Percentiles rank a stretch among this genome's conserved stretches.
phyloP scores from a whole-genome alignment of 2,113 vertebrate genomes.

The Fregetta grallaria region DNA sequence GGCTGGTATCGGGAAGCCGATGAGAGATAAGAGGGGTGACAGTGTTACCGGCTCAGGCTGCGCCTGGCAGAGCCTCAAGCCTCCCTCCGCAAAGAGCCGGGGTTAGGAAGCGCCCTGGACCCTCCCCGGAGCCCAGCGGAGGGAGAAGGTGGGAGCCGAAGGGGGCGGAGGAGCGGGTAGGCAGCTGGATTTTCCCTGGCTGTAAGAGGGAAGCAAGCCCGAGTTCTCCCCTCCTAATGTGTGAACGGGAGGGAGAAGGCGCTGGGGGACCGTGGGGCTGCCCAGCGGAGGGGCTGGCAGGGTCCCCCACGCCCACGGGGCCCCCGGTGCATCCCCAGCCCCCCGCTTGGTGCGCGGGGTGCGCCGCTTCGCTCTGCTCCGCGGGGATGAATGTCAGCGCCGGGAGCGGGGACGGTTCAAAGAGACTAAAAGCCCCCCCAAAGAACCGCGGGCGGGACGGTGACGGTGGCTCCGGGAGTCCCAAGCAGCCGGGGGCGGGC shows the following conservation, averaged over 20 bases:
- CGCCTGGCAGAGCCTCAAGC: neutral
- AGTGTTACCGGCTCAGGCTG: neutral
- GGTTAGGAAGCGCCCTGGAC: neutral
- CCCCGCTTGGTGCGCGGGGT: neutral
- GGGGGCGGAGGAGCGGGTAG: neutral
- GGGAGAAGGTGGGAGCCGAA: slow-evolving; percentile 10
- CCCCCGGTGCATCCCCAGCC: neutral
- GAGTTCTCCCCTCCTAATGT: neutral
- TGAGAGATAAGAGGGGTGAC: neutral
- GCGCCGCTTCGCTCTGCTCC: neutral
- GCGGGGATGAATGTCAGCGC: neutral
- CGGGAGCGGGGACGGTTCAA: neutral
- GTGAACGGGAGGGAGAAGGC: neutral
- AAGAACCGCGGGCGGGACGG: neutral
- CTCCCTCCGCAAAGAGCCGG: too few species aligned
- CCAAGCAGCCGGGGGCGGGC: neutral
- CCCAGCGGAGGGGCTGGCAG: neutral
- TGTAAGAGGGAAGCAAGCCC: neutral
- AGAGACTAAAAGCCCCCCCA: neutral
- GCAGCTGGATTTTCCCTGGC: neutral
- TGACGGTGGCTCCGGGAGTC: neutral
- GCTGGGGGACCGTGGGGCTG: neutral
- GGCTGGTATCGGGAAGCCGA: neutral
- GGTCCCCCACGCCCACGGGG: fast-evolving
- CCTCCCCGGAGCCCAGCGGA: neutral